Evolutionary conservation across 2,797 vertebrate genomes (phyloP), one percentile per base, ranked within the genome.

Genomic region (Onychomys arenicola): DNA sequence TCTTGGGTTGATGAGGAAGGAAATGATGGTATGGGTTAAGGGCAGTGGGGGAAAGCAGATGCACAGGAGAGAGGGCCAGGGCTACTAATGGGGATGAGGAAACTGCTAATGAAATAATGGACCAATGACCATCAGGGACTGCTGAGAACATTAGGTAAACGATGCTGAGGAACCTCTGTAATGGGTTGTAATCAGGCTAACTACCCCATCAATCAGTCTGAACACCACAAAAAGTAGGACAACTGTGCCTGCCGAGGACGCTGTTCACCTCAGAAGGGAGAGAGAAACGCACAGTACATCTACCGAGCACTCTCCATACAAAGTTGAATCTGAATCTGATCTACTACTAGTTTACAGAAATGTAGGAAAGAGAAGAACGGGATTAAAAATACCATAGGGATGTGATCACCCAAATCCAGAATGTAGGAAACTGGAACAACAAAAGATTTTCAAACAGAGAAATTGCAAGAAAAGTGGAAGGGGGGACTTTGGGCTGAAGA

Each of bases 81-180:
- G 49, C 57, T 67, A 85, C 40, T 90, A 14, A 93, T 29, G 14
- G 4, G 49, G 32, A 67, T 21, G 55, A 95, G 86, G 78, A 89
- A 94, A 93, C 27, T 89, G 82, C 37, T 73, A 43, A 93, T 89
- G 82, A 92, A 93, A 91, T 86, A 90, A 93, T 80, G 67, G 57
- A 75, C n/a, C 69, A 23, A 88, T 86, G 77, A 90, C 69, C 37
- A 90, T 85, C 12, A 77, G 81, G 57, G 27, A 7, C 49, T 97
- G 23, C 43, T 93, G 86, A 94, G 94, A 96, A 80, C 55, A 81
- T 67, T 78, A 94, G 63, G 75, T 23, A 85, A 84, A 90, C 95
- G 32, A 25, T 57, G 37, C 73, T 90, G 27, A 49, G 37, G 76
- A 76, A 90, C 16, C 37, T 80, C 52, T 92, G 61, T 94, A 89